Percentiles rank a stretch among this genome's conserved stretches.
These are phyloP conservation scores for Tringa solitaria DNA, from an alignment of 2,113 vertebrate species.

Conservation along the genomic window DNA sequence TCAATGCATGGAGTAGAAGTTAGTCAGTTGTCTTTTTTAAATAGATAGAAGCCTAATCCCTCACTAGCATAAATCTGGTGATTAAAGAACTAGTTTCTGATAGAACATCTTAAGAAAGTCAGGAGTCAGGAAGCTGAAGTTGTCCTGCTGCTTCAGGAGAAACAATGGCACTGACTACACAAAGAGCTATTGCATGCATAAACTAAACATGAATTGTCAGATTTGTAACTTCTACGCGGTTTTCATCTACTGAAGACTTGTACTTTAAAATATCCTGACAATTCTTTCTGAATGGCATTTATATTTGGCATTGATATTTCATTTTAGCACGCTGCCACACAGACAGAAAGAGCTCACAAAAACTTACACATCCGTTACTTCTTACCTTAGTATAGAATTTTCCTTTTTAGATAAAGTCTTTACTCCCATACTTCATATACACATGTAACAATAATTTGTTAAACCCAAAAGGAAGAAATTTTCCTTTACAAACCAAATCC, in stretches of 20 bases:
- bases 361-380: accelerated
- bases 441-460: not conserved
- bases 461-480: not conserved
- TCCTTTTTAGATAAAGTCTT: not conserved
- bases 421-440: not conserved
- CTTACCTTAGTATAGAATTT: not conserved
- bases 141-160: not conserved
- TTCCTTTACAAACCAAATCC: not conserved
- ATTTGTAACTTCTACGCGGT: not conserved
- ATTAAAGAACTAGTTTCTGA: not conserved
- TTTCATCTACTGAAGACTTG: not conserved
- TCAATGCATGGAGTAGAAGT: not conserved
- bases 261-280: not conserved
- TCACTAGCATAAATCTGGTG: not conserved
- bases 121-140: not conserved
- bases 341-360: not conserved
- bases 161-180: not conserved
- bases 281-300: not conserved
- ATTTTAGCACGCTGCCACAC: not conserved
- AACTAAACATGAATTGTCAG: not conserved
- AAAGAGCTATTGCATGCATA: not conserved
- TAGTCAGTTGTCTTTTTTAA: not conserved
- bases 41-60: not conserved
- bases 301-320: not conserved
- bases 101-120: not conserved